Evolutionary conservation across 2,113 vertebrate species (phyloP), one percentile per base, ranked within the genome.

Genomic region (Pogonocichla stellata): DNA sequence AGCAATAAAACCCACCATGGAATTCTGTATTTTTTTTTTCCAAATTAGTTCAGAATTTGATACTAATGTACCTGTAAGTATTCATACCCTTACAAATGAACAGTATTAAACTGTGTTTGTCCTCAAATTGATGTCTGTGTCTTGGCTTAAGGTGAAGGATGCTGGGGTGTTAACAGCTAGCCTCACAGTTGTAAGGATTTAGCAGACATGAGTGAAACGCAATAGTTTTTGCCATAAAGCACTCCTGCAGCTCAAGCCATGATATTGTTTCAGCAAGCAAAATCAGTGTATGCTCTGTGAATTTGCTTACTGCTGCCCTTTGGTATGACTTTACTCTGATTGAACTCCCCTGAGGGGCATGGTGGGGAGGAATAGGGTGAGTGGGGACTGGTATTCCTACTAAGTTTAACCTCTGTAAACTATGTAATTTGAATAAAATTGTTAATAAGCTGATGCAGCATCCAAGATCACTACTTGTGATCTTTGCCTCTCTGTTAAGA

Each of bases 1-100:
- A 54, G 22, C 28, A 28, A 36, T 29, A 60, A n/a, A 64, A 7
- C 6, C 0, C 8, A 38, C 2, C 13, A 29, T 0, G 0, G 8
- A 56, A 15, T 69, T 75, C 33, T 40, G 0, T 23, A 7, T 34
- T 34, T 78, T 64, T 56, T 67, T 57, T 47, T 4, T 5, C 5
- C 9, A 80, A 34, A 73, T 47, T 17, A 28, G 2, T 62, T 18
- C 25, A 84, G 60, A 79, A 56, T 1, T 40, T 60, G 28, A n/a
- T 47, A 48, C 9, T 40, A 14, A 81, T 92, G 50, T 38, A 34
- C 12, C 12, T 42, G 10, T 42, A 83, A 67, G 40, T 71, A 79
- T 38, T 57, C 36, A 12, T 8, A 36, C 6, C 13, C 51, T 75
- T 89, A n/a, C 10, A 85, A 79, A 72, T 42, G 12, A 45, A 4